Conservation (phyloP, 2,888 invertebrate species). For the Psylliodes chrysocephalus region DNA sequence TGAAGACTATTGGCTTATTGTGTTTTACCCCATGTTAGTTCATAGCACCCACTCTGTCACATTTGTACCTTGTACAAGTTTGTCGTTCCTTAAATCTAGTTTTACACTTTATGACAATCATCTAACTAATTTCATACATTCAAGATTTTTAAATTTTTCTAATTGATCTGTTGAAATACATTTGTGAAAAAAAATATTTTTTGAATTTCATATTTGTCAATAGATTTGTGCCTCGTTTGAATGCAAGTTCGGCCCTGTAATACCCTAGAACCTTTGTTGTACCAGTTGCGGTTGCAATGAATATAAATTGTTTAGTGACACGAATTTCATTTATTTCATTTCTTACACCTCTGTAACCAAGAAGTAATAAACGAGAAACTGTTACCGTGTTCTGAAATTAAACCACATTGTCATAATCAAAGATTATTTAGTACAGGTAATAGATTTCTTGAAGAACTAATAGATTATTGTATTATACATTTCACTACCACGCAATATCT, state of each 20-base stretch:
- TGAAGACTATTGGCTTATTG: too few species aligned
- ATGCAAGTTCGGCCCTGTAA: not conserved
- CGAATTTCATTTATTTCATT: conserved; percentile 12
- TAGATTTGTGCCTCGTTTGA: too few species aligned
- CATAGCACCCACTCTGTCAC: too few species aligned
- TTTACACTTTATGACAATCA: too few species aligned
- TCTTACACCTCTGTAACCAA: not conserved
- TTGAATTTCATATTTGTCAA: too few species aligned
- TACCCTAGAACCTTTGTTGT: conserved; percentile 2
- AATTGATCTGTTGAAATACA: too few species aligned
- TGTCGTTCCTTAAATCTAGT: too few species aligned
- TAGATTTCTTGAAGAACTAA: not conserved
- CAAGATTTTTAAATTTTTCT: too few species aligned
- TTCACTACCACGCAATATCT: not conserved
- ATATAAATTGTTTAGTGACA: conserved; percentile 30
- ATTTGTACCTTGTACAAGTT: too few species aligned
- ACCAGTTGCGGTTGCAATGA: conserved; percentile 15
- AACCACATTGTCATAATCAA: not conserved
- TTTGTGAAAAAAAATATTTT: too few species aligned
- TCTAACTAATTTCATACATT: too few species aligned
- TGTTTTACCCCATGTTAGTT: too few species aligned
- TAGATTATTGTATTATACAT: not conserved
- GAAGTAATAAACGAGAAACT: conserved; percentile 1
- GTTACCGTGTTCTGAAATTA: not conserved
- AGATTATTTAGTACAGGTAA: not conserved